Base-by-base conservation (phyloP, 2,113 vertebrate species). In the Aspidoscelis tigris region DNA sequence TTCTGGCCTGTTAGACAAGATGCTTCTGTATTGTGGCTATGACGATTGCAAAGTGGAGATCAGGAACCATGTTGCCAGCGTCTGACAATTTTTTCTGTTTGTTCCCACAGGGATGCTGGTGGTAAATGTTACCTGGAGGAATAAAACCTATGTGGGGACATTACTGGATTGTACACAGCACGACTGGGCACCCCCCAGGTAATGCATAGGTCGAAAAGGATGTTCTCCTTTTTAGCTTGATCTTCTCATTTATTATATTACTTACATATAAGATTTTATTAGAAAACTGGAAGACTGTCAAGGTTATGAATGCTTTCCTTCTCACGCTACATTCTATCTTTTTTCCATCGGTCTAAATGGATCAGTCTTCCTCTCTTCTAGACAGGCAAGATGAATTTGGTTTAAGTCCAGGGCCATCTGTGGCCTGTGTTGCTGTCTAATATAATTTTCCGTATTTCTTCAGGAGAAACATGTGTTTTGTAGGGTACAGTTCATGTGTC, bases 71-170 rank as follows among this genome's bases (percentile, higher is more conserved):
- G 16, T 66, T 72, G 24, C 2, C n/a, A 22, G 41, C 1, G 1
- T 0, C 0, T 65, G 39, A 86, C 78, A 88, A 80, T 44, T 18
- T 11, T 74, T 11, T 43, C 26, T 92, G 58, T 18, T 39, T 68
- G 58, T 71, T 93, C 85, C 94, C 93, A 20, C 93, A 99, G 99
- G 99, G 64, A 99, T 99, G 98, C 94, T 99, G 95, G 99, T 99
- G 91, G 98, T 99, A 41, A 99, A 99, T 1, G 99, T 99, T 81
- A 99, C 99, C 1, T 99, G 99, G 99, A 97, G 99, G 93, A 99
- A 99, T 95, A 99, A 99, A 96, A 99, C 98, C 0, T 99, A 99
- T 0, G 99, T 99, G 73, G 99, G 99, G 71, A 99, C 99, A 0
- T 95, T 99, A 88, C 95, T 99, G 71, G 99, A 99, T 95, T 99